A percentile compares a stretch with the other conserved stretches of the same genome.
Evolutionary conservation across 2,888 invertebrate species (phyloP).

Genomic region (Amiota mariae): DNA sequence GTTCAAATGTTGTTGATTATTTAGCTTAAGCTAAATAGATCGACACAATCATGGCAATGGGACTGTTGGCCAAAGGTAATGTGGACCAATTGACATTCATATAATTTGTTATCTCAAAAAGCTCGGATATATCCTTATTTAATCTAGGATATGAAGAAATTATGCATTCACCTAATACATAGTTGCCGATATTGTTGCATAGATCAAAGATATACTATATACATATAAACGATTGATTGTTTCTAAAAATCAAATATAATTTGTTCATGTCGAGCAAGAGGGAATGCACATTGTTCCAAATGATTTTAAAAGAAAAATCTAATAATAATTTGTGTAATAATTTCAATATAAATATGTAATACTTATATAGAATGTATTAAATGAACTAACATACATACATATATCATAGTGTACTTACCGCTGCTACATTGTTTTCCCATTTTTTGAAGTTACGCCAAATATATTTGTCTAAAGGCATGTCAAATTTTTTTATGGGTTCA

Average conservation of each 20-base stretch:
- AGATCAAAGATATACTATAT: background rate
- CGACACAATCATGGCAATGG: too few relatives aligned
- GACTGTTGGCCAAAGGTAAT: too few relatives aligned
- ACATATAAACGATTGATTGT: background rate
- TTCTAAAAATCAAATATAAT: background rate
- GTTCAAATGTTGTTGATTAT: too few relatives aligned
- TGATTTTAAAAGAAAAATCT: background rate
- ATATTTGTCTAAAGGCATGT: slow-evolving; percentile 77
- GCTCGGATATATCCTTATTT: too few relatives aligned
- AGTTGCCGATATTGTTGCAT: too few relatives aligned
- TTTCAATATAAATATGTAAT: background rate
- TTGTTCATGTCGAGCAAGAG: too few relatives aligned
- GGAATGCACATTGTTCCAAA: too few relatives aligned
- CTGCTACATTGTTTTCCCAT: slow-evolving; percentile 78
- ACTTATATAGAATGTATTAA: background rate
- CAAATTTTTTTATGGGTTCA: slow-evolving; percentile 74
- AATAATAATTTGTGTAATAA: background rate
- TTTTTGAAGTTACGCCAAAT: slow-evolving; percentile 78
- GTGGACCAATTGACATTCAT: too few relatives aligned
- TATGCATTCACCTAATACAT: too few relatives aligned
- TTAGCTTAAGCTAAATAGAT: too few relatives aligned
- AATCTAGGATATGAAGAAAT: too few relatives aligned
- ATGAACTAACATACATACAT: background rate
- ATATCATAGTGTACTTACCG: slow-evolving; percentile 75
- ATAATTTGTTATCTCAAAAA: too few relatives aligned